phyloP scores from a whole-genome alignment of 35 echinoderm and acorn worm genomes.

The Patiria miniata region DNA sequence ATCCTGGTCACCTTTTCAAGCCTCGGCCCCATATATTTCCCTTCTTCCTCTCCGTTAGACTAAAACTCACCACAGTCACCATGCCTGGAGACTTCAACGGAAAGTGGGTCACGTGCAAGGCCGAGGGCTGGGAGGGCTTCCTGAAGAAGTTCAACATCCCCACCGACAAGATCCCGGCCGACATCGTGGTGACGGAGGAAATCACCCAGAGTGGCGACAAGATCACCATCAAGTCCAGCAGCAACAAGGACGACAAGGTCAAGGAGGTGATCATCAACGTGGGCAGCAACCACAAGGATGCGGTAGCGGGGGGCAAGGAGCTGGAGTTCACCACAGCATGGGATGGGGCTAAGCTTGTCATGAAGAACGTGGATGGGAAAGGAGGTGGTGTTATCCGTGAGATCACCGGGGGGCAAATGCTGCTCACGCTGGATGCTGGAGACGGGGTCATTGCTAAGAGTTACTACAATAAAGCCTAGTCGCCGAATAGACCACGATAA shows the following conservation, averaged over 20 bases:
- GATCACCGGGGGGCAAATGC: not conserved
- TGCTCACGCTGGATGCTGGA: not conserved
- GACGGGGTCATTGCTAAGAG: not conserved
- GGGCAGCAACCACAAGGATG: not conserved
- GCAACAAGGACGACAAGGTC: not conserved
- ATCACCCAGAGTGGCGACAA: not conserved
- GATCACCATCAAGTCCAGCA: not conserved
- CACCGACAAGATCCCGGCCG: not conserved
- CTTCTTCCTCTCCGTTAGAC: no score
- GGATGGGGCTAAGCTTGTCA: not conserved
- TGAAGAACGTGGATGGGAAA: not conserved
- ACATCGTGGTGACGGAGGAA: not conserved
- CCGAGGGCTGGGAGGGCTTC: not conserved
- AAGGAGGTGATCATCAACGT: slow-evolving; percentile 1
- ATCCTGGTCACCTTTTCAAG: no score
- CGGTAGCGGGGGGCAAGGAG: not conserved
- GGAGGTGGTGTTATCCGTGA: not conserved
- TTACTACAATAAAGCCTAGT: not conserved
- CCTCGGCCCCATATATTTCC: no score
- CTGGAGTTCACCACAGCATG: slow-evolving; percentile 11
- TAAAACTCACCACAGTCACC: not conserved
- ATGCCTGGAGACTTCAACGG: not conserved
- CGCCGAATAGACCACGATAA: no score
- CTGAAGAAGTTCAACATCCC: not conserved
- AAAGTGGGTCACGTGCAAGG: not conserved